A percentile compares a stretch with the other conserved stretches of the same genome.
phyloP scores from a whole-genome alignment of 1,140 invertebrate species.

The Plodia interpunctella region DNA sequence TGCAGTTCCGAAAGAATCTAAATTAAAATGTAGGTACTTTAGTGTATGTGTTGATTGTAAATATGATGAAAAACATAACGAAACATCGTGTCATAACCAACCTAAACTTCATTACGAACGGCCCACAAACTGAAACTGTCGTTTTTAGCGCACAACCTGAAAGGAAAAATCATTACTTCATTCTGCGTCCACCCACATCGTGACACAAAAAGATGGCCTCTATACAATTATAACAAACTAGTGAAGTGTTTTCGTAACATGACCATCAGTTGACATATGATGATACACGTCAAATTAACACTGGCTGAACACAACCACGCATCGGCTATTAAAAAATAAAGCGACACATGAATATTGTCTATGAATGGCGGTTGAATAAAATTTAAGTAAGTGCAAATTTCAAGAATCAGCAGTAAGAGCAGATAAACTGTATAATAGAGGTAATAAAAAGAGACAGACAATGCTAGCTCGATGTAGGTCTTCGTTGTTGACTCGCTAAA shows the following conservation, averaged over 20 bases:
- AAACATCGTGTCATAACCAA: neutral
- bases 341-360: too few relatives aligned
- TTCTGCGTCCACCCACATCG: slow-evolving; percentile 9
- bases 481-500: slow-evolving; percentile 12
- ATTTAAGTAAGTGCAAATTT: neutral
- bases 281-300: neutral
- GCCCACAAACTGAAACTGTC: neutral
- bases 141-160: slow-evolving; percentile 7
- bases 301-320: neutral
- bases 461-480: neutral
- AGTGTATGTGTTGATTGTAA: too few relatives aligned
- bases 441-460: neutral
- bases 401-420: neutral
- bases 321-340: too few relatives aligned
- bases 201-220: neutral
- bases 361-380: too few relatives aligned
- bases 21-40: too few relatives aligned
- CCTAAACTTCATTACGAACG: neutral
- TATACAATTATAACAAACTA: slow-evolving; percentile 1
- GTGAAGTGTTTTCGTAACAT: slow-evolving; percentile 6
- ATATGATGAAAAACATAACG: neutral
- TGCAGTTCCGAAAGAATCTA: too few relatives aligned
- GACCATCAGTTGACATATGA: slow-evolving; percentile 3
- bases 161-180: slow-evolving; percentile 4
- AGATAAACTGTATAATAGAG: neutral